Percentiles rank a stretch among this genome's conserved stretches.
Conservation (phyloP, 2,113 vertebrate species). For the Chauna torquata region DNA sequence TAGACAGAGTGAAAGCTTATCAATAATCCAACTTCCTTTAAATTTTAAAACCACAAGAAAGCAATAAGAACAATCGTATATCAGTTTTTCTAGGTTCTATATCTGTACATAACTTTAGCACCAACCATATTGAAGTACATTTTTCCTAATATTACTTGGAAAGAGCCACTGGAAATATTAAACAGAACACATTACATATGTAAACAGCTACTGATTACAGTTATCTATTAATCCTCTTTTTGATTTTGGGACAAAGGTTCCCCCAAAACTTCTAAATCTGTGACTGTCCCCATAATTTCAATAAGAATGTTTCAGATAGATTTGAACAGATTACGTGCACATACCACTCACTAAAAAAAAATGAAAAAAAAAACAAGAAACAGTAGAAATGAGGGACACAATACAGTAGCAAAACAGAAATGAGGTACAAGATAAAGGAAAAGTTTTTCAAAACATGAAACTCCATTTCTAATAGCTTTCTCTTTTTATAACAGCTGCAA, state of each 20-base stretch:
- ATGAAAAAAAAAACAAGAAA: neutral
- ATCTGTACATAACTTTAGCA: neutral
- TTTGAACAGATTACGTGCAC: neutral
- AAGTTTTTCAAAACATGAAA: neutral
- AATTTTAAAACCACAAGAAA: neutral
- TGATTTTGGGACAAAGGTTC: neutral
- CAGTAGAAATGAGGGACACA: neutral
- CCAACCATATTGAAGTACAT: fast-evolving
- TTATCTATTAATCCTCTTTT: neutral
- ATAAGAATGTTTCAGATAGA: neutral
- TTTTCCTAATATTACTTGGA: neutral
- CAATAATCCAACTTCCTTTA: neutral
- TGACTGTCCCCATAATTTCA: neutral
- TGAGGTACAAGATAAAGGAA: neutral
- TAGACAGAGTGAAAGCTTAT: neutral
- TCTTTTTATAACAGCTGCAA: neutral
- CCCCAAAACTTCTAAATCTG: neutral
- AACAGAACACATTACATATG: neutral
- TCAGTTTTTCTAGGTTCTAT: neutral
- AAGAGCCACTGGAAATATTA: neutral
- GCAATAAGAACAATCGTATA: neutral
- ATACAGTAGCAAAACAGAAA: neutral
- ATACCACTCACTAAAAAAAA: neutral
- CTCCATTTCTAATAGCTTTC: neutral
- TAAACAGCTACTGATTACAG: neutral